Conservation (phyloP, 2,888 invertebrate species). For the Eilema caniola region DNA sequence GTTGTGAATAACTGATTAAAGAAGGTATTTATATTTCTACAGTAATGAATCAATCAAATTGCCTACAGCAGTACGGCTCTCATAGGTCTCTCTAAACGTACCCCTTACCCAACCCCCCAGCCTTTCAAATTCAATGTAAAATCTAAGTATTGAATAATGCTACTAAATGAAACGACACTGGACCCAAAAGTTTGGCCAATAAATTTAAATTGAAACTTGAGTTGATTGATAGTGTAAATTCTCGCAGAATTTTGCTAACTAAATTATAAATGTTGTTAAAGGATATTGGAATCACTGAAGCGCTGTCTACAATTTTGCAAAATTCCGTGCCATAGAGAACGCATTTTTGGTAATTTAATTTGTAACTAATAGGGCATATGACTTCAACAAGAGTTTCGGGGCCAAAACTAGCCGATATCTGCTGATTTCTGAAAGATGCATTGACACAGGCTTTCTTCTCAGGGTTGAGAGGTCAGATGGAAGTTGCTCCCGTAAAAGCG, state of each 20-base stretch:
- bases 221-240: slow-evolving; percentile 4
- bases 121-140: not conserved
- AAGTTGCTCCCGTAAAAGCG: no score
- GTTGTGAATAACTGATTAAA: no score
- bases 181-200: not conserved
- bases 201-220: slow-evolving; percentile 2
- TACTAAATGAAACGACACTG: not conserved
- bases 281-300: not conserved
- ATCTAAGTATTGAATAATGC: not conserved
- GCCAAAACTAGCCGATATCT: no score
- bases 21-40: not conserved
- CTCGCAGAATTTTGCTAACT: not conserved
- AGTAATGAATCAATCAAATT: not conserved
- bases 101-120: not conserved
- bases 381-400: no score
- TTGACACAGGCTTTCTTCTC: no score
- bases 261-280: not conserved
- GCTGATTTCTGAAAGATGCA: no score
- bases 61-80: not conserved
- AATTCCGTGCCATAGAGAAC: not conserved
- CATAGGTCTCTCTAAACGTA: not conserved
- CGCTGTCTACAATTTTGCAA: not conserved
- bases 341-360: not conserved
- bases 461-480: no score
- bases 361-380: not conserved